Evolutionary conservation across 2,113 vertebrate species (phyloP), one percentile per base, ranked within the genome.

Genomic region (Falcunculus frontatus): DNA sequence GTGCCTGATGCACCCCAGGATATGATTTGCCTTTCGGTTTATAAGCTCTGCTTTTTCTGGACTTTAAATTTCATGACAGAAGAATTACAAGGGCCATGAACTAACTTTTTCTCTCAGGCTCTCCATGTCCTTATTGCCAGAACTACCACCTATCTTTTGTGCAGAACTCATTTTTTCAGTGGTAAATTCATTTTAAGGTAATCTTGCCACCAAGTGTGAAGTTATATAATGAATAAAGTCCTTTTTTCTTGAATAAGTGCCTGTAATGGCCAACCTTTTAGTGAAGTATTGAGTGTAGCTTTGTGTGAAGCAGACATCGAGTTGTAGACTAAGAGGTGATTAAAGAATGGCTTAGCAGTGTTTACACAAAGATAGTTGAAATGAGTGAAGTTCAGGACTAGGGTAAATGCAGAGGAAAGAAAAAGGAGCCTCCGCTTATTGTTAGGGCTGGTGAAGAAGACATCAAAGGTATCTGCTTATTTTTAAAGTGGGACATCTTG

Each of bases 51-150:
- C 35, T 74, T 69, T 80, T 67, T 29, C 23, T 78, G 42, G 55
- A 39, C 46, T 87, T 89, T 27, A 68, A 46, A 53, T 49, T 74
- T 87, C 3, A 6, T 65, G 11, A 19, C 23, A 44, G 21, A 68
- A 63, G 29, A 73, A 68, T 87, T 20, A 1, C 15, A 57, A 64
- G 15, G 11, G 16, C 11, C 4, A 2, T 44, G 19, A 80, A 18
- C 2, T 17, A 30, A 50, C 53, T 10, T 53, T 50, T 79, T 75
- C 8, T 55, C 25, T 39, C 10, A 16, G 56, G 8, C 4, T 91
- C 1, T 12, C 17, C 1, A 1, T 57, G 22, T 18, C 3, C 4
- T 75, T 68, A 15, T 25, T 10, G 14, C 37, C 10, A 39, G 41
- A 82, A 41, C 25, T 41, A 41, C 13, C 6, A 13, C 14, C 2